Conservation (phyloP, 2,888 invertebrate species). For the Drosophila ochracea region DNA sequence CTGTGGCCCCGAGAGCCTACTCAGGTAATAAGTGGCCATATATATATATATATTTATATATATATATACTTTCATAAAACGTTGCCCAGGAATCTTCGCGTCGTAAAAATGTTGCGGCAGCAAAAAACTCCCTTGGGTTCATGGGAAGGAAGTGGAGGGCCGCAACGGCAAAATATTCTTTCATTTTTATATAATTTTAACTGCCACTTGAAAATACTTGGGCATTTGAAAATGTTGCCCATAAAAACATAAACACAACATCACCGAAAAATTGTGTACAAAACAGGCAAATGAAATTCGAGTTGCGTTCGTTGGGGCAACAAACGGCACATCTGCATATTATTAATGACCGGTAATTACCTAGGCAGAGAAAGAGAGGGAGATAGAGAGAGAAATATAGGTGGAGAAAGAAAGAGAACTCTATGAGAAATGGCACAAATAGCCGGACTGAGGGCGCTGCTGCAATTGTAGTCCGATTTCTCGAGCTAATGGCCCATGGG, state of each 20-base stretch:
- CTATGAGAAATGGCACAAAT: slow-evolving; percentile 58
- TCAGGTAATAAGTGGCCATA: slow-evolving; percentile 62
- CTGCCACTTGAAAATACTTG: slow-evolving; percentile 67
- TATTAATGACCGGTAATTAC: slow-evolving; percentile 80
- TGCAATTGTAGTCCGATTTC: slow-evolving; percentile 25
- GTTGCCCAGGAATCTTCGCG: slow-evolving; percentile 41
- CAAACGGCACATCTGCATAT: slow-evolving; percentile 72
- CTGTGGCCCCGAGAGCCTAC: slow-evolving; percentile 39
- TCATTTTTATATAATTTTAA: slow-evolving; percentile 61
- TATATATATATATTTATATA: neutral
- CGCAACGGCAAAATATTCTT: slow-evolving; percentile 44
- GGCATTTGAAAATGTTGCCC: slow-evolving; percentile 62
- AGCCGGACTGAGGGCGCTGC: slow-evolving; percentile 45
- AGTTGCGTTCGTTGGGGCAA: slow-evolving; percentile 14
- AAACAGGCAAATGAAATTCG: slow-evolving; percentile 56
- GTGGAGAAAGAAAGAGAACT: neutral
- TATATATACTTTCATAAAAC: neutral
- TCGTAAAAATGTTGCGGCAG: slow-evolving; percentile 55
- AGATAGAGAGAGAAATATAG: neutral
- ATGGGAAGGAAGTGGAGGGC: slow-evolving; percentile 24
- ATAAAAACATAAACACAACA: slow-evolving; percentile 75
- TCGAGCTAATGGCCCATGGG: slow-evolving; percentile 64
- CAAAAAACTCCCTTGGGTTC: slow-evolving; percentile 69
- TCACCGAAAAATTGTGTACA: slow-evolving; percentile 53
- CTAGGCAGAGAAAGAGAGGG: slow-evolving; percentile 33